Base-by-base conservation (phyloP, 2,113 vertebrate species). In the Vidua chalybeata region DNA sequence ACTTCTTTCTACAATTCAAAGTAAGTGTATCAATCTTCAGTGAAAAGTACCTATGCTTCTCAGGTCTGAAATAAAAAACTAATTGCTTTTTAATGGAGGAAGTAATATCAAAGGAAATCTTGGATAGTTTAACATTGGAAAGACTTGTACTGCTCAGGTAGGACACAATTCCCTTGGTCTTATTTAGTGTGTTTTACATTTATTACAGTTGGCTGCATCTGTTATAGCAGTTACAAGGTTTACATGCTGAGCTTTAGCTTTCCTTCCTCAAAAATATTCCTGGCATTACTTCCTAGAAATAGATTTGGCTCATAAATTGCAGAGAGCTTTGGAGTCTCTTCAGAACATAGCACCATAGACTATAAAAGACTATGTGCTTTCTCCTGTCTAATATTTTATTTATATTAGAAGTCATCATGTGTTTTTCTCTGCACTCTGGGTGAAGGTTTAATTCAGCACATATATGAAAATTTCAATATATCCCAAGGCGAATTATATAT, bases 351-450 rank as follows among this genome's bases (percentile, higher is more conserved):
- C 46, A 56, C 27, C 3, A 6, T 2, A 52, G 41, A 28, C 39
- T 75, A 0, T 87, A 59, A 85, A 83, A 77, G 23, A 52, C 30
- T 30, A 56, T 12, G 55, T 72, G 62, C 39, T 74, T 43, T 90
- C 72, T 74, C 19, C 43, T 85, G 51, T 22, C 78, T 95, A 83
- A 91, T 95, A 64, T 89, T 95, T 97, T 94, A 94, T 96, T 91
- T 91, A 78, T 96, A 81, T 71, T 84, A 39, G 87, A 93, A 84
- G 52, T 62, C 56, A 78, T 75, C 33, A 12, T 30, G 52, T 80
- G 52, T 3, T 56, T 87, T 89, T 68, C 59, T 37, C 80, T 69
- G 43, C 66, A 76, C 59, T 91, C 77, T 54, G 51, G 28, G 33
- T 2, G 7, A 93, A 91, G 68, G 68, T 90, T 93, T 91, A 77